These are phyloP conservation scores for Xiphophorus birchmanni DNA, from an alignment of 2,797 vertebrate genomes.

Conservation along the genomic window DNA sequence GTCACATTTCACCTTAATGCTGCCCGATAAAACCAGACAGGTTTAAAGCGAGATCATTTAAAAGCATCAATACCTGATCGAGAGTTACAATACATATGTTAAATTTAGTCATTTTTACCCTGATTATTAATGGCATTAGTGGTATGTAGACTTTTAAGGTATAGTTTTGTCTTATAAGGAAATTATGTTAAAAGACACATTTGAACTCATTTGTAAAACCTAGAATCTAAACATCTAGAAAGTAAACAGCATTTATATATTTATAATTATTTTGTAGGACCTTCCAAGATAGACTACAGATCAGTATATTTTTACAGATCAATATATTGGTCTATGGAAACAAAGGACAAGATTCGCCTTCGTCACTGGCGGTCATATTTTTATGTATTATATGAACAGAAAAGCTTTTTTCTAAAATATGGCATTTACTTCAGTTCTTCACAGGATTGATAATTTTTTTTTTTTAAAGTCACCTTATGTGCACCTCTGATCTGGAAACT, in stretches of 20 bases:
- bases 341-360: background rate
- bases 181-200: background rate
- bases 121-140: background rate
- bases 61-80: slow-evolving; percentile 8
- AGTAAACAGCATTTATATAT: background rate
- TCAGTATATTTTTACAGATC: background rate
- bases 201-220: background rate
- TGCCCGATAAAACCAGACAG: slow-evolving; percentile 14
- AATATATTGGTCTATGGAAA: background rate
- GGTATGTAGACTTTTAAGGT: background rate
- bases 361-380: background rate
- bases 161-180: background rate
- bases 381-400: too few species aligned
- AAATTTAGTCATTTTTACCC: slow-evolving; percentile 13
- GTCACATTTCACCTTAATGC: slow-evolving; percentile 27
- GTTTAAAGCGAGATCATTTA: slow-evolving; percentile 22
- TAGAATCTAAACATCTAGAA: background rate
- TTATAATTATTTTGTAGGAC: background rate
- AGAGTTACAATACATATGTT: slow-evolving; percentile 2
- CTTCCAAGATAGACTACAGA: background rate
- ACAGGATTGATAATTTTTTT: too few species aligned
- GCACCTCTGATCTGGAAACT: background rate
- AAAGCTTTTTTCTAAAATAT: background rate
- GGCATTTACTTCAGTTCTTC: background rate
- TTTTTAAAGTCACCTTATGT: background rate